Base-by-base conservation (phyloP, 2,888 invertebrate genomes). In the Coelopa pilipes region DNA sequence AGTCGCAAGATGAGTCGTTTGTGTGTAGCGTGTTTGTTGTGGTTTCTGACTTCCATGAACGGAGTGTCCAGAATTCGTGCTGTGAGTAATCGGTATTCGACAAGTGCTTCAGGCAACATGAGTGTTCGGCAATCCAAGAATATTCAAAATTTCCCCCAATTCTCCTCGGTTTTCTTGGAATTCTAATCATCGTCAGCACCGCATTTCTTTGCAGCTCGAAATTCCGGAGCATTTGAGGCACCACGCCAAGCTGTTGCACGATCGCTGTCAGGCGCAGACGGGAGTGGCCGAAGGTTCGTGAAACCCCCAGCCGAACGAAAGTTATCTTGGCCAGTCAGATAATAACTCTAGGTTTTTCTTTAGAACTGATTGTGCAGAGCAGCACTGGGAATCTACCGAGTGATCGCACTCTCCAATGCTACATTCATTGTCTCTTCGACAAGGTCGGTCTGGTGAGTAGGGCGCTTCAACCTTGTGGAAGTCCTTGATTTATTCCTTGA, bases 391-490 rank as follows among this genome's bases (percentile, higher is more conserved):
- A 67, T 46, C 70, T 87, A 47, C 81, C 85, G 12, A 74, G 77
- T 13, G 82, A 85, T 75, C 79, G 76, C 12, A 70, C 74, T 10
- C 78, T 87, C 0, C 82, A 87, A 72, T 87, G 87, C 53, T 87
- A 86, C 70, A 60, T 87, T 0, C 83, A 87, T 63, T 87, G 87
- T 75, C 78, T 87, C 73, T 81, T 87, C 55, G 80, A 85, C n/a
- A 81, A 80, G 72, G 80, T 85, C 45, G 85, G 86, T 59, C 76
- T 87, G 78, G 87, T 87, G 71, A 77, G 83, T 76, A 47, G 21
- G 13, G 7, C 2, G 34, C n/a, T 34, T 34, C 12, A 9, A 10
- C 21, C 21, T 15, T 46, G n/a, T 17, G 17, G 7, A 17, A 12
- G 15, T 17, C 1, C 9, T 34, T n/a, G n/a, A n/a, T n/a, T n/a